Conservation (phyloP, 1,140 invertebrate species). For the Maniola jurtina region DNA sequence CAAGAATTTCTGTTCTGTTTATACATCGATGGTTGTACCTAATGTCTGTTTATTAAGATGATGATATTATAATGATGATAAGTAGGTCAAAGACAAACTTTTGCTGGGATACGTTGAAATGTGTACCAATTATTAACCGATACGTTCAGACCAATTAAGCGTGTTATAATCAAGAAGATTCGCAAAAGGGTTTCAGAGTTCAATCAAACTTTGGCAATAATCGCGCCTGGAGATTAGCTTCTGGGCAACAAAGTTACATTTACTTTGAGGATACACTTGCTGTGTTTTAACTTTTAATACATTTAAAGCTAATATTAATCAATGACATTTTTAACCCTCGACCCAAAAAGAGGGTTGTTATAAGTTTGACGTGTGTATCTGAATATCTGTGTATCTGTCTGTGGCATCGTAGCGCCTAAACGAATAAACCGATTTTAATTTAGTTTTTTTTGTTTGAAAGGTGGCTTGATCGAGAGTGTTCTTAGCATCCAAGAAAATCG, state of each 20-base stretch:
- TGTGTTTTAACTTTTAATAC: not conserved
- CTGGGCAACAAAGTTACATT: constrained; percentile 10
- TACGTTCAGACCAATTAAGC: constrained; percentile 47
- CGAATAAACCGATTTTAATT: too few species aligned
- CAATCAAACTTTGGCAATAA: constrained; percentile 15
- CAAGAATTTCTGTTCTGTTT: too few species aligned
- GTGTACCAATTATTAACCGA: constrained; percentile 33
- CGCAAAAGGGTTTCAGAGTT: constrained; percentile 27
- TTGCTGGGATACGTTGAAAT: not conserved
- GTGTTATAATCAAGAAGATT: constrained; percentile 55
- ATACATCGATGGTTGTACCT: too few species aligned
- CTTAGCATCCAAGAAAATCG: too few species aligned
- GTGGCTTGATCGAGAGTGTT: too few species aligned
- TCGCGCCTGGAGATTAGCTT: constrained; percentile 7
- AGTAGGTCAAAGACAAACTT: constrained; percentile 12
- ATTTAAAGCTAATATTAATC: not conserved
- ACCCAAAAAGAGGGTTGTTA: too few species aligned
- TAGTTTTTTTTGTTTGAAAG: too few species aligned
- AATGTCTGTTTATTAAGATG: too few species aligned
- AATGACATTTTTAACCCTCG: too few species aligned
- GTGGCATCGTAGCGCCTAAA: too few species aligned
- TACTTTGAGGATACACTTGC: constrained; percentile 1
- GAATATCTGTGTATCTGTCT: too few species aligned
- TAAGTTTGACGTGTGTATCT: too few species aligned
- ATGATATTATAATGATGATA: not conserved